Conservation (phyloP, 2,888 invertebrate species). For the Helleia helle region DNA sequence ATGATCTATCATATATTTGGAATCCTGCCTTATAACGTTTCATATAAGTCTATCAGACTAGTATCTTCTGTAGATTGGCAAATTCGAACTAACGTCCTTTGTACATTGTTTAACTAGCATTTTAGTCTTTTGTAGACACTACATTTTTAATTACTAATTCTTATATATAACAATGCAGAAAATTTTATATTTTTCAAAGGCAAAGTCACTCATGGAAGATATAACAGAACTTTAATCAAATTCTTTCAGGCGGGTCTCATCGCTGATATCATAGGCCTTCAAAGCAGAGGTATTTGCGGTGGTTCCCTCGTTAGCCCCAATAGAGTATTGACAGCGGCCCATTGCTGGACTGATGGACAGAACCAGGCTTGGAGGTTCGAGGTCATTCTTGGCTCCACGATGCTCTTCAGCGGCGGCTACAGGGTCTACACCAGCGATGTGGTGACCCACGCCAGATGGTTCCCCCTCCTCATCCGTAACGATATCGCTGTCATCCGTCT, state of each 20-base stretch:
- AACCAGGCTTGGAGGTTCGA: slow-evolving; percentile 34
- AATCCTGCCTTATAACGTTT: no score
- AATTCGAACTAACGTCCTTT: no score
- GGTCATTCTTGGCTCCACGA: slow-evolving; percentile 38
- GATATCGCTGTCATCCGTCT: slow-evolving; percentile 38
- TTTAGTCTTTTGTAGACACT: no score
- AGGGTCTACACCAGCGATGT: slow-evolving; percentile 29
- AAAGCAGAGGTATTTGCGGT: slow-evolving; percentile 35
- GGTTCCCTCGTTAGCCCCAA: slow-evolving; percentile 32
- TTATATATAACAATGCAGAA: no score
- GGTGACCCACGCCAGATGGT: slow-evolving; percentile 34
- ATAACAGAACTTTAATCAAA: not conserved
- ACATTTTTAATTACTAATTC: no score
- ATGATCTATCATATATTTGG: no score
- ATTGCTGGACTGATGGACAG: slow-evolving; percentile 37
- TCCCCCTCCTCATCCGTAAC: slow-evolving; percentile 29
- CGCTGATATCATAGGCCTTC: slow-evolving; percentile 20
- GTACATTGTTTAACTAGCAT: no score
- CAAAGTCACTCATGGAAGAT: no score
- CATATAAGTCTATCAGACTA: no score
- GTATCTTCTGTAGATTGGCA: no score
- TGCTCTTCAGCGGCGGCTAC: slow-evolving; percentile 38
- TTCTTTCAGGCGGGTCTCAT: slow-evolving; percentile 25
- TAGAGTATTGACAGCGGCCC: slow-evolving; percentile 27
- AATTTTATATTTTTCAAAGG: no score